Conservation (phyloP, 2,797 vertebrate genomes). For the Pelobates cultripes region DNA sequence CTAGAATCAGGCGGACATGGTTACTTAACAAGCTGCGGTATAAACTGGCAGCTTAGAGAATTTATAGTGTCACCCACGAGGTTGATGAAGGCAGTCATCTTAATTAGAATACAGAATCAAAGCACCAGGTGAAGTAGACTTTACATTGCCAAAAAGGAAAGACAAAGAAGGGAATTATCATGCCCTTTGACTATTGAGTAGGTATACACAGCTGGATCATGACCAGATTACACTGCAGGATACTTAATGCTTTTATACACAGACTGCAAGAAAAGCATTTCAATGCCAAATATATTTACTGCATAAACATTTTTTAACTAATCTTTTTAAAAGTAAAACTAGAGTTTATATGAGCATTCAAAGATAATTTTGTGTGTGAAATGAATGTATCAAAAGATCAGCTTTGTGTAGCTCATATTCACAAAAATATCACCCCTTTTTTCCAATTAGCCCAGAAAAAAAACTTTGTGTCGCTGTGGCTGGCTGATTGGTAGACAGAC, state of each 20-base stretch:
- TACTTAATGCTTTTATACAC: slow-evolving; percentile 61
- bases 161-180: slow-evolving; percentile 77
- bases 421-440: slow-evolving; percentile 54
- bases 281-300: slow-evolving; percentile 60
- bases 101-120: slow-evolving; percentile 78
- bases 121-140: slow-evolving; percentile 79
- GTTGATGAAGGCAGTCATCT: slow-evolving; percentile 76
- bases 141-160: slow-evolving; percentile 74
- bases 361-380: not conserved
- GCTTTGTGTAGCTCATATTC: not conserved
- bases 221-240: slow-evolving; percentile 62
- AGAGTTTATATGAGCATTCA: not conserved
- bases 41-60: slow-evolving; percentile 71
- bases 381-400: not conserved
- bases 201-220: slow-evolving; percentile 74
- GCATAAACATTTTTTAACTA: slow-evolving; percentile 65
- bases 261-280: slow-evolving; percentile 67
- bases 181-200: slow-evolving; percentile 76
- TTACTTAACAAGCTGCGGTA: slow-evolving; percentile 75
- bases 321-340: not conserved
- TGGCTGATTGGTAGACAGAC: slow-evolving; percentile 59
- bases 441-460: slow-evolving; percentile 44
- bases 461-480: slow-evolving; percentile 56
- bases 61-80: slow-evolving; percentile 75
- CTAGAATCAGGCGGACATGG: slow-evolving; percentile 81